Evolutionary conservation across 2,797 vertebrate genomes (phyloP).

Genomic region (Muscicapa comitata): DNA sequence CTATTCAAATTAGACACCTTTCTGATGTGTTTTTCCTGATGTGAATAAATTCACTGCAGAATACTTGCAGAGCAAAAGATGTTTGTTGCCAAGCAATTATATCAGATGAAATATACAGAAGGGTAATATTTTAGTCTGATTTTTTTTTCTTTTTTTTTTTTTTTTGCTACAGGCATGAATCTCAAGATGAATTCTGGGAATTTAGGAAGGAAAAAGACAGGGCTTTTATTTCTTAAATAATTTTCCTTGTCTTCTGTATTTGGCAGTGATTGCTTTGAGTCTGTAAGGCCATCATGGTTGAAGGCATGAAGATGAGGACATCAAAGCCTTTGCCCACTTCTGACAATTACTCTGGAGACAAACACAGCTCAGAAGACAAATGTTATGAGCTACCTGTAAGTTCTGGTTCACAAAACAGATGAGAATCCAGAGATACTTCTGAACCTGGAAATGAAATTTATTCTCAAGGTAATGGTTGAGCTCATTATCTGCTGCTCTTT

Average conservation of each 20-base stretch:
- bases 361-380: neutral
- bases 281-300: neutral
- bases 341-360: conserved; percentile 12
- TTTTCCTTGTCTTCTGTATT: neutral
- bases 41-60: neutral
- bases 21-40: neutral
- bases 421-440: neutral
- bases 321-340: conserved; percentile 17
- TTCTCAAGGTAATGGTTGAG: neutral
- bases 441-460: conserved; percentile 3
- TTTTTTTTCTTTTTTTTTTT: neutral
- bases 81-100: neutral
- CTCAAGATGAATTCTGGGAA: neutral
- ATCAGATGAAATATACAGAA: neutral
- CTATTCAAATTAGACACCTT: neutral
- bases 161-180: neutral
- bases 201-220: neutral
- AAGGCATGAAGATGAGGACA: neutral
- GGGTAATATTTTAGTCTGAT: neutral
- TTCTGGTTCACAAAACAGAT: conserved; percentile 17
- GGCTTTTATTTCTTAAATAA: neutral
- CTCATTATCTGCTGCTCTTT: conserved; percentile 13
- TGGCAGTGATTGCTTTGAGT: conserved; percentile 41
- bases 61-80: neutral
- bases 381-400: conserved; percentile 20